Evolutionary conservation across 2,797 vertebrate species (phyloP).

Genomic region (Allobates femoralis): DNA sequence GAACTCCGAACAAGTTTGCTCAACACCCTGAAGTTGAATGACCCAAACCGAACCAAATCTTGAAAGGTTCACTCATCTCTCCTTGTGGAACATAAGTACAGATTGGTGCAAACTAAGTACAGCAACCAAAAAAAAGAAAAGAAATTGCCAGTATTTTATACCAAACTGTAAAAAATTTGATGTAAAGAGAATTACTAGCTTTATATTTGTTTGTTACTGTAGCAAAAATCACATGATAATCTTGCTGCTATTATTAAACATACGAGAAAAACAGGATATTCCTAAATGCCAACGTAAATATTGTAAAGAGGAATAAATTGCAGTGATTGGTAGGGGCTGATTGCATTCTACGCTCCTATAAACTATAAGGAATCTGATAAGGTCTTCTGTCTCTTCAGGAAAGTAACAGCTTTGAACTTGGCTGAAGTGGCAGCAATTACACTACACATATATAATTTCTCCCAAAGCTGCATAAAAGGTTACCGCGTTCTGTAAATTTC

Average conservation of each 20-base stretch:
- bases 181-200: neutral
- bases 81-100: too few species aligned
- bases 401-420: constrained; percentile 56
- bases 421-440: constrained; percentile 61
- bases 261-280: neutral
- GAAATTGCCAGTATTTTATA: neutral
- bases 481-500: constrained; percentile 52
- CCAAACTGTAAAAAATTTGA: neutral
- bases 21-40: too few species aligned
- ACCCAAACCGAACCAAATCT: too few species aligned
- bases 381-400: constrained; percentile 55
- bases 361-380: constrained; percentile 35
- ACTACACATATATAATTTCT: constrained; percentile 59
- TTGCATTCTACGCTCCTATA: constrained; percentile 21
- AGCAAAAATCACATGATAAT: neutral
- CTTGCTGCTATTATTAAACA: neutral
- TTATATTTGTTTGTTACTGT: neutral
- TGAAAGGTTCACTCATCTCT: too few species aligned
- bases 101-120: too few species aligned
- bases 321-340: constrained; percentile 10
- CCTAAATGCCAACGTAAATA: constrained; percentile 32
- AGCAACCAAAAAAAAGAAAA: too few species aligned
- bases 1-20: too few species aligned
- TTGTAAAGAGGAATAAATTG: constrained; percentile 12
- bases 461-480: constrained; percentile 49